Percentiles rank a stretch among this genome's conserved stretches.
These are phyloP conservation scores for Orientallactaga sibirica DNA, from an alignment of 2,797 vertebrate species.

Conservation along the genomic window DNA sequence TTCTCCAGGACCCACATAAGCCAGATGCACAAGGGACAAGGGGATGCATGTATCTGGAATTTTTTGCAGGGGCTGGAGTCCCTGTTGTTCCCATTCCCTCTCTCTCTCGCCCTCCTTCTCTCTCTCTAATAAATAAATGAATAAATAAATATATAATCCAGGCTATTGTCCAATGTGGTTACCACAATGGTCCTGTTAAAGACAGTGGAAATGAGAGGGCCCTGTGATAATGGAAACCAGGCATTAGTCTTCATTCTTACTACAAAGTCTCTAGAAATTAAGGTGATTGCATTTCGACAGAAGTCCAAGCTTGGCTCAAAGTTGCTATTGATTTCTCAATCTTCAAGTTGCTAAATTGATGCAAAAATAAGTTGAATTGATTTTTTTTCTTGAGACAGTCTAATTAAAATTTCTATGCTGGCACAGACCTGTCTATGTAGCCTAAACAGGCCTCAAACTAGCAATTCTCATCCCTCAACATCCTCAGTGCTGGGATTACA, in stretches of 20 bases:
- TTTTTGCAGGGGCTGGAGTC: too few species aligned
- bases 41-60: too few species aligned
- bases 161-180: not conserved
- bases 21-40: too few species aligned
- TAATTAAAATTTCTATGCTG: not conserved
- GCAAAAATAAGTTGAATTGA: not conserved
- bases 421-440: not conserved
- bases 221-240: conserved; percentile 1
- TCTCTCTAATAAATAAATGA: too few species aligned
- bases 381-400: not conserved
- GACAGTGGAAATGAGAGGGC: not conserved
- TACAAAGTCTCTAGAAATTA: conserved; percentile 36
- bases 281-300: conserved; percentile 62
- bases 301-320: conserved; percentile 46
- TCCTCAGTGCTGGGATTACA: not conserved
- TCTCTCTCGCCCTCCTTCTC: too few species aligned
- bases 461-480: not conserved
- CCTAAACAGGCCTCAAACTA: not conserved
- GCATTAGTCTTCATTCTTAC: conserved; percentile 10
- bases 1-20: too few species aligned
- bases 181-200: not conserved
- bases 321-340: conserved; percentile 60
- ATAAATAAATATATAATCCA: not conserved
- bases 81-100: too few species aligned
- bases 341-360: not conserved